Percentiles rank a stretch among this genome's conserved stretches.
phyloP scores from a whole-genome alignment of 1,140 invertebrate genomes.

The Chelonus insularis region DNA sequence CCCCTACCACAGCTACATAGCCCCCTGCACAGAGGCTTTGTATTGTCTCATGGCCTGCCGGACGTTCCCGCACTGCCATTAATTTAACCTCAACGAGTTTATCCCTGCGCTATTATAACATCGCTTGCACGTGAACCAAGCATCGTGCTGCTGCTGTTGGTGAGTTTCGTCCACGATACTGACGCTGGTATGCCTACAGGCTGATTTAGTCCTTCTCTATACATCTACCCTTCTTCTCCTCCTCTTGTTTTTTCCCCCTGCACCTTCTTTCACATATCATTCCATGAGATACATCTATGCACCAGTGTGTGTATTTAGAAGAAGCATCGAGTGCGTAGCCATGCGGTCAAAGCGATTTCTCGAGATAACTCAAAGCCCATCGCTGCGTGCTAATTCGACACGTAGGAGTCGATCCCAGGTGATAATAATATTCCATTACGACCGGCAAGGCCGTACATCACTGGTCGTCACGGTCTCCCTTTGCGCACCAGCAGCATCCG shows the following conservation, averaged over 20 bases:
- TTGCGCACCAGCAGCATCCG: conserved; percentile 29
- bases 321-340: background rate
- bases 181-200: background rate
- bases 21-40: conserved; percentile 33
- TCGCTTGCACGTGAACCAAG: conserved; percentile 20
- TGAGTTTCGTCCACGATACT: conserved; percentile 1
- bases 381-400: conserved; percentile 46
- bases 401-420: conserved; percentile 54
- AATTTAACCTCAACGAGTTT: conserved; percentile 45
- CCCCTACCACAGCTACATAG: conserved; percentile 6
- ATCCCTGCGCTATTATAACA: conserved; percentile 34
- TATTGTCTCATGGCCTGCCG: conserved; percentile 41
- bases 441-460: conserved; percentile 50
- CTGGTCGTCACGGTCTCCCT: conserved; percentile 53
- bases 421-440: conserved; percentile 60
- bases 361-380: conserved; percentile 14
- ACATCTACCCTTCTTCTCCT: no score
- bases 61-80: conserved; percentile 40
- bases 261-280: no score
- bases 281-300: no score
- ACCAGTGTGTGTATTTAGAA: no score
- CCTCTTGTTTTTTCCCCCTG: no score
- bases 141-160: background rate
- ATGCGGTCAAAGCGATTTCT: background rate
- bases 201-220: conserved; percentile 18